phyloP scores from a whole-genome alignment of 2,113 vertebrate species.

The Melanerpes formicivorus region DNA sequence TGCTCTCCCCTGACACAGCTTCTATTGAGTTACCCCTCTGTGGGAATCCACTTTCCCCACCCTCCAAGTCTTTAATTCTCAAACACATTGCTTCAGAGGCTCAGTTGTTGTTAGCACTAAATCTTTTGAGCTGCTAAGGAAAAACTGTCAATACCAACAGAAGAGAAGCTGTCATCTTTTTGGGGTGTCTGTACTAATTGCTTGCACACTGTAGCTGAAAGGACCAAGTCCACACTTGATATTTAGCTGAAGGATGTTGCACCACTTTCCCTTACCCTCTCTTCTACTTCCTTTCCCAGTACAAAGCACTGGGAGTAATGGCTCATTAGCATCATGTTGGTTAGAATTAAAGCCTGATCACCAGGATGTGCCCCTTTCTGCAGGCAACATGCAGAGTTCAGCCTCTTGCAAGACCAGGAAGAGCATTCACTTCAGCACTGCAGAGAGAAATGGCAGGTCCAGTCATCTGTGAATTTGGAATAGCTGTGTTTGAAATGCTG shows the following conservation, averaged over 20 bases:
- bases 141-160: too few relatives aligned
- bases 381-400: neutral
- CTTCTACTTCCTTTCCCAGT: neutral
- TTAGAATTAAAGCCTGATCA: neutral
- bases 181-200: too few relatives aligned
- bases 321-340: neutral
- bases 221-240: too few relatives aligned
- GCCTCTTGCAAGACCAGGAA: neutral
- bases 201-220: too few relatives aligned
- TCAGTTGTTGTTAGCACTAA: too few relatives aligned
- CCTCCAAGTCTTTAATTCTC: too few relatives aligned
- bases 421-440: neutral
- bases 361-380: neutral
- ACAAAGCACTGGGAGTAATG: neutral
- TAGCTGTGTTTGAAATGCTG: neutral
- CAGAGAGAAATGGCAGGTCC: neutral
- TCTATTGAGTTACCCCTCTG: neutral
- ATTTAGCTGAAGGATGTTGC: neutral
- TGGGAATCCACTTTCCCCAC: too few relatives aligned
- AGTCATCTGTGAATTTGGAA: neutral
- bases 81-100: too few relatives aligned
- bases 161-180: too few relatives aligned
- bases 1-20: neutral
- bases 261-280: neutral
- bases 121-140: too few relatives aligned